phyloP scores from a whole-genome alignment of 2,888 invertebrate genomes.

The Eupithecia pulchellata region DNA sequence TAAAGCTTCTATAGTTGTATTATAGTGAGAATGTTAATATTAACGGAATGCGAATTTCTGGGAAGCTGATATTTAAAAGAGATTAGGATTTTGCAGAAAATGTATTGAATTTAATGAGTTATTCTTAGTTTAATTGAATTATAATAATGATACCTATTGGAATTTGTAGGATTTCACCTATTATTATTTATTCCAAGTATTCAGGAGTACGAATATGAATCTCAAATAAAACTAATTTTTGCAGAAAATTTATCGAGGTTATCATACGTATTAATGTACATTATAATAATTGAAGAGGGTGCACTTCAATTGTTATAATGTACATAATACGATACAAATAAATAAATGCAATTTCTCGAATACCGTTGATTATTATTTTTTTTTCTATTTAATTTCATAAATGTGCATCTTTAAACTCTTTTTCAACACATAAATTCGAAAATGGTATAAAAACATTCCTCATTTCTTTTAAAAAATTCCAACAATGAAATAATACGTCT shows the following conservation, averaged over 20 bases:
- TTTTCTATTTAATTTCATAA: too few species aligned
- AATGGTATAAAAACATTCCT: background rate
- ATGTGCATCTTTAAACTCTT: too few species aligned
- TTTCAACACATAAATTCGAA: background rate
- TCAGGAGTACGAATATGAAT: too few species aligned
- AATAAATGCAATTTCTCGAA: background rate
- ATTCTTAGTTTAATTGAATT: background rate
- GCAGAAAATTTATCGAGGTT: too few species aligned
- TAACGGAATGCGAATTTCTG: constrained; percentile 2
- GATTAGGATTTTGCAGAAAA: background rate
- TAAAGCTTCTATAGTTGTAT: background rate
- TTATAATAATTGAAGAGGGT: too few species aligned
- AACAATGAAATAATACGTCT: background rate
- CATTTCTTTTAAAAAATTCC: background rate
- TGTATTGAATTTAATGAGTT: background rate
- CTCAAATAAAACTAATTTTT: too few species aligned
- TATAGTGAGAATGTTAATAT: constrained; percentile 12
- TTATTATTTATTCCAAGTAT: too few species aligned
- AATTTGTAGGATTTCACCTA: too few species aligned
- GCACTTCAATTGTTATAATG: too few species aligned
- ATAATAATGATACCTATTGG: too few species aligned
- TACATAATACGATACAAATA: too few species aligned
- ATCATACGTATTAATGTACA: too few species aligned
- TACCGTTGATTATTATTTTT: background rate
- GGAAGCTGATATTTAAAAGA: background rate